Conservation (phyloP, 53 echinoderm and acorn worm species). For the Luidia sarsii region DNA sequence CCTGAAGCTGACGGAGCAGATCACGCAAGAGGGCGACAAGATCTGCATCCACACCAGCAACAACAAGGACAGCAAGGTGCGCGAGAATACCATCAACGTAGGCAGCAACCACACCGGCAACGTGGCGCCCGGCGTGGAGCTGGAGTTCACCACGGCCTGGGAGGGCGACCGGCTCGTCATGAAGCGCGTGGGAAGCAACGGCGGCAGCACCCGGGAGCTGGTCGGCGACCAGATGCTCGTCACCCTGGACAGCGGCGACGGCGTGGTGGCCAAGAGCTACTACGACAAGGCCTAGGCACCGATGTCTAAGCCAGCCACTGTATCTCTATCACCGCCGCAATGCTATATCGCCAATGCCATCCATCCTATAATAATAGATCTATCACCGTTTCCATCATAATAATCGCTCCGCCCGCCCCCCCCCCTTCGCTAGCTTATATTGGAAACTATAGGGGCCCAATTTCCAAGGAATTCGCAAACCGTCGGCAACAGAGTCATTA, state of each 20-base stretch:
- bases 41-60: slow-evolving; percentile 63
- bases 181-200: slow-evolving; percentile 46
- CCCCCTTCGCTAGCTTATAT: too few species aligned
- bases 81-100: slow-evolving; percentile 17
- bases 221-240: slow-evolving; percentile 20
- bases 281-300: slow-evolving; percentile 20
- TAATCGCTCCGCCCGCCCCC: too few species aligned
- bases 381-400: too few species aligned
- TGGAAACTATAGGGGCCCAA: too few species aligned
- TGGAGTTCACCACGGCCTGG: slow-evolving; percentile 69
- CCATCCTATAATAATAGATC: too few species aligned
- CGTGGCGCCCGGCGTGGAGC: slow-evolving; percentile 58
- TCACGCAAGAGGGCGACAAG: slow-evolving; percentile 64
- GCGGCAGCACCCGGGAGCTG: slow-evolving; percentile 1
- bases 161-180: slow-evolving; percentile 70
- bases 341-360: too few species aligned
- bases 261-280: slow-evolving; percentile 39
- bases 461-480: too few species aligned
- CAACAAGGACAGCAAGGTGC: slow-evolving; percentile 16
- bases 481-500: too few species aligned
- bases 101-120: slow-evolving; percentile 26
- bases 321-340: too few species aligned
- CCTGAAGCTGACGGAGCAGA: slow-evolving; percentile 67
- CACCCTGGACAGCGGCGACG: slow-evolving; percentile 5
- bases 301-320: too few species aligned